Evolutionary conservation across 2,888 invertebrate species (phyloP).

Genomic region (Melanophora roralis): DNA sequence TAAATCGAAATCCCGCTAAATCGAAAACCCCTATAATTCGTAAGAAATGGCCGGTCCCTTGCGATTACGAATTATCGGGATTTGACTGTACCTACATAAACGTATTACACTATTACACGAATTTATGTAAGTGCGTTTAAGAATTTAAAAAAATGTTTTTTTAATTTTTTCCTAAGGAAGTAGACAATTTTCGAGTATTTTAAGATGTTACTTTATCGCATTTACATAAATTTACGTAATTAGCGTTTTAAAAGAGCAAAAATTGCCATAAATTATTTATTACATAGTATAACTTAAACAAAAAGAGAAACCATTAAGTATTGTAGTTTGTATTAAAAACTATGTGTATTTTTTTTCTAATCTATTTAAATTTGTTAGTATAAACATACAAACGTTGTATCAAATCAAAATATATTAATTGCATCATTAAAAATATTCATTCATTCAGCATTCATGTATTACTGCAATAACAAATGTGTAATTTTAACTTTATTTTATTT

Average conservation of each 20-base stretch:
- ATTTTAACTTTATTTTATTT: conserved; percentile 43
- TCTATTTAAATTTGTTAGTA: conserved; percentile 47
- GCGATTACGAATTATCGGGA: too few species aligned
- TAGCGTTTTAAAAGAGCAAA: background rate
- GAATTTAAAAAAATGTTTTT: too few species aligned
- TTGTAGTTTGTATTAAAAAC: conserved; percentile 46
- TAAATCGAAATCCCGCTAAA: too few species aligned
- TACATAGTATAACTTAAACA: conserved; percentile 14
- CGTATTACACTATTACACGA: background rate
- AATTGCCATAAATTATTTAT: conserved; percentile 51
- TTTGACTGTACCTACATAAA: too few species aligned
- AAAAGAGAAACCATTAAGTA: background rate
- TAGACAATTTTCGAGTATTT: too few species aligned
- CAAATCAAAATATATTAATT: conserved; percentile 49
- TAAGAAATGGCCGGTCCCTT: too few species aligned
- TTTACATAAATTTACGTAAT: too few species aligned
- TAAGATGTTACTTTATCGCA: too few species aligned
- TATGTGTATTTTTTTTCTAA: conserved; percentile 41
- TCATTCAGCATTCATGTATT: conserved; percentile 45
- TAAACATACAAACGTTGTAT: conserved; percentile 34
- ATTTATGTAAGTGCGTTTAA: background rate
- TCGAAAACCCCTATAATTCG: too few species aligned
- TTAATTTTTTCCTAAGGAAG: too few species aligned
- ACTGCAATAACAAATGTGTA: conserved; percentile 32
- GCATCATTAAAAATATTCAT: conserved; percentile 36